Base-by-base conservation (phyloP, 1,140 invertebrate genomes). In the Temnothorax longispinosus region DNA sequence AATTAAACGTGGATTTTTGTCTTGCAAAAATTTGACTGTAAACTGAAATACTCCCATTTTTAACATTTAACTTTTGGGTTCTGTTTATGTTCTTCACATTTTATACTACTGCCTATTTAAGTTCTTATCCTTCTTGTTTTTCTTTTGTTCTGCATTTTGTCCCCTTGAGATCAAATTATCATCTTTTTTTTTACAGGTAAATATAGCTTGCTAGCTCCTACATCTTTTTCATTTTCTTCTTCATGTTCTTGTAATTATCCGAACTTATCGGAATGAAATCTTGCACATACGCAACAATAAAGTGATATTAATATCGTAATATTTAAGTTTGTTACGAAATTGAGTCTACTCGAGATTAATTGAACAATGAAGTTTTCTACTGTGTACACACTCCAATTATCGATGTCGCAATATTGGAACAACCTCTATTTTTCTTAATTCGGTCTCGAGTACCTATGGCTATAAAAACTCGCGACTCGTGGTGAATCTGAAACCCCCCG, bases 311-410 rank as follows among this genome's bases (percentile, higher is more conserved):
- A 27, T 11, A 11, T 75, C 11, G 18, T 35, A 32, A 7, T 52
- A 8, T 38, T 27, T 27, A 27, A 27, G 27, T 27, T 27, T 27
- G 27, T 65, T 27, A 65, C 18, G 13, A 78, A 76, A 65, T 65
- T 3, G 3, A 47, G 18, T 77, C 10, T 47, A 47, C 3, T 8
- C 21, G n/a, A 41, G 38, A 67, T 15, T 27, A 44, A 54, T 41
- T 21, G 3, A 41, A 56, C 21, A 81, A 54, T 52, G 15, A 44
- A 56, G 7, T 54, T 56, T 72, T 38, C 62, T 32, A 21, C 41
- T 60, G 38, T 27, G 10, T 71, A 71, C n/a, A 58, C 13, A 74
- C 13, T 35, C 4, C 15, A 47, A 62, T 82, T 81, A 81, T 82
- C 38, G 35, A 80, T 67, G 67, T 15, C 27, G 18, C 10, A n/a